Evolutionary conservation across 2,113 vertebrate species (phyloP).

Genomic region (Sceloporus tristichus): DNA sequence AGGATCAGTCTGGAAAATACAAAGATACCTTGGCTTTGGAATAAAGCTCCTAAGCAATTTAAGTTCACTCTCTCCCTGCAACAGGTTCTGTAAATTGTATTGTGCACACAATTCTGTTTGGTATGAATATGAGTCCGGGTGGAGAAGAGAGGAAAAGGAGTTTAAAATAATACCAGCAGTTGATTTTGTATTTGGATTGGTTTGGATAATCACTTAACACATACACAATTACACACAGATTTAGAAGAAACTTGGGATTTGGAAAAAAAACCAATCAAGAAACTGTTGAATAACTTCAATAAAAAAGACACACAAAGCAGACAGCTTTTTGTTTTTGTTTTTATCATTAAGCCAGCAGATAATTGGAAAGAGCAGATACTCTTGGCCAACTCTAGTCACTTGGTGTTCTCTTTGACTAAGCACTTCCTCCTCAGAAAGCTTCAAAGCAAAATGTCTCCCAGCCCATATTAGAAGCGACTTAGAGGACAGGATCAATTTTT

Average conservation of each 20-base stretch:
- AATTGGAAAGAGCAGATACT: slow-evolving; percentile 81
- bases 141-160: slow-evolving; percentile 30
- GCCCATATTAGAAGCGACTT: slow-evolving; percentile 28
- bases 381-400: slow-evolving; percentile 76
- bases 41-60: background rate
- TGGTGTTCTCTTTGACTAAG: slow-evolving; percentile 73
- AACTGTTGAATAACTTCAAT: slow-evolving; percentile 82
- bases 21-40: slow-evolving; percentile 16
- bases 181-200: slow-evolving; percentile 70
- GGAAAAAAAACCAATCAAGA: slow-evolving; percentile 84
- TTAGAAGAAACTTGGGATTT: slow-evolving; percentile 77
- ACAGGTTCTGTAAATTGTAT: background rate
- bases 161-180: slow-evolving; percentile 54
- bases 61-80: background rate
- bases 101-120: background rate
- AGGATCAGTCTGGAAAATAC: background rate
- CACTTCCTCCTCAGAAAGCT: slow-evolving; percentile 35
- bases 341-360: slow-evolving; percentile 82
- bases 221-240: slow-evolving; percentile 22
- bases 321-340: slow-evolving; percentile 70
- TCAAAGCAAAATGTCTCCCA: slow-evolving; percentile 34
- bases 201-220: slow-evolving; percentile 73
- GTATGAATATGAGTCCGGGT: background rate
- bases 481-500: background rate
- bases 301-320: slow-evolving; percentile 83